A percentile compares a stretch with the other conserved stretches of the same genome.
These are phyloP conservation scores for Microtus pennsylvanicus DNA, from an alignment of 2,113 vertebrate species.

Conservation along the genomic window DNA sequence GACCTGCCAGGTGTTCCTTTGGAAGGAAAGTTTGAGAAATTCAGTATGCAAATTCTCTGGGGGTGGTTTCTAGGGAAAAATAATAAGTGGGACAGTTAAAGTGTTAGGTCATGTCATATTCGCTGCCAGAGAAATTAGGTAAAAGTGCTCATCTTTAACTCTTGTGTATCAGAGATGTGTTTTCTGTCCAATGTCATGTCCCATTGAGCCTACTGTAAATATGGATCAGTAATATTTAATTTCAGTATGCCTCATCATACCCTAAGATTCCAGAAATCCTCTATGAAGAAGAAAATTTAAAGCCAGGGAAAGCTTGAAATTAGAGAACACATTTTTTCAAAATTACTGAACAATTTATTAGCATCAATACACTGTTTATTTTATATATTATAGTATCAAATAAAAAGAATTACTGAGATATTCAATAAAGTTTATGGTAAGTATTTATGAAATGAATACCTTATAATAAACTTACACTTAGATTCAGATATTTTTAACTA, in stretches of 20 bases:
- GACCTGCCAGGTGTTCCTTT: no score
- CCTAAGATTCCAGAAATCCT: not conserved
- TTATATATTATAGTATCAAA: not conserved
- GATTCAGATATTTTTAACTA: constrained; percentile 14
- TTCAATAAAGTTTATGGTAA: not conserved
- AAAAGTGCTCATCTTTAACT: not conserved
- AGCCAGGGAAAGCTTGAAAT: not conserved
- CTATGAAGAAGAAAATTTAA: not conserved
- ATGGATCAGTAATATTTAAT: not conserved
- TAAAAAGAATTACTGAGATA: not conserved
- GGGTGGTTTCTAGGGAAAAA: no score
- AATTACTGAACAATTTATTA: not conserved
- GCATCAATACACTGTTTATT: not conserved
- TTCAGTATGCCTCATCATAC: not conserved
- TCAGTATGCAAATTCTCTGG: not conserved
- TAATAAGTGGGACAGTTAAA: not conserved
- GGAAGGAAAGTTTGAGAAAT: not conserved
- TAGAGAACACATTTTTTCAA: not conserved
- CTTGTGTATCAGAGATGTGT: not conserved
- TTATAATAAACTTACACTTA: constrained; percentile 9
- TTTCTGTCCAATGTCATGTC: not conserved
- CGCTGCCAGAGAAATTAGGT: not conserved
- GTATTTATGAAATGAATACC: not conserved
- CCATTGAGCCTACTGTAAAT: not conserved
- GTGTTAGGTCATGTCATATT: not conserved